Evolutionary conservation across 2,888 invertebrate genomes (phyloP), one percentile per base, ranked within the genome.

Genomic region (Aricia artaxerxes): DNA sequence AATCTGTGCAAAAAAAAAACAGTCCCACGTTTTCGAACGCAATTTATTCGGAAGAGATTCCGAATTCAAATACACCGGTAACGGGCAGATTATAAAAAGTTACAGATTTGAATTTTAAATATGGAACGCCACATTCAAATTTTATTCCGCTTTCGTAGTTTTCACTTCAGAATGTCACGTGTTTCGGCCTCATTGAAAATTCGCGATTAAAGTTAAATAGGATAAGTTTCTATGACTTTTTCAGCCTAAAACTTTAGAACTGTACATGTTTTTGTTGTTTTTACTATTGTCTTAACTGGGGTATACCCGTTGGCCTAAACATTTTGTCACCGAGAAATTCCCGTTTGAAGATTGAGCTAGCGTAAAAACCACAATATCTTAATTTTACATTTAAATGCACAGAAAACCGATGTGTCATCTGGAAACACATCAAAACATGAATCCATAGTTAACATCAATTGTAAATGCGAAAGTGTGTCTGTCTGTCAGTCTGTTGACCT

Each of bases 11-110:
- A 78, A 35, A 73, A 35, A 35, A 40, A 76, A 53, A 31, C 13
- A 75, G 75, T 75, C 24, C 11, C 76, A 35, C 35, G 16, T 49
- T 69, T 53, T 78, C 49, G 76, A 53, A 53, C 53, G 72, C 72
- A 44, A 72, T 78, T 57, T 57, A 35, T 81, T 80, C 81, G 82
- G 82, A 82, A 81, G 81, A 82, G 83, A 85, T 86, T 85, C 85
- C 81, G 84, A 86, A 85, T 87, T 86, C 83, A 86, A 85, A 86
- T 86, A 85, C 84, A 83, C 85, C 85, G 82, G 84, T 82, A 82
- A 81, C 81, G 78, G 78, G 79, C 80, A 80, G 80, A 78, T 80
- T 83, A 77, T 80, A 80, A 79, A 81, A 83, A 82, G 81, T 82
- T 82, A 82, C 64, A 77, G 80, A 85, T 85, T 86, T 85, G 83